Conservation (phyloP, 2,888 invertebrate species). For the Drosophila siamana region DNA sequence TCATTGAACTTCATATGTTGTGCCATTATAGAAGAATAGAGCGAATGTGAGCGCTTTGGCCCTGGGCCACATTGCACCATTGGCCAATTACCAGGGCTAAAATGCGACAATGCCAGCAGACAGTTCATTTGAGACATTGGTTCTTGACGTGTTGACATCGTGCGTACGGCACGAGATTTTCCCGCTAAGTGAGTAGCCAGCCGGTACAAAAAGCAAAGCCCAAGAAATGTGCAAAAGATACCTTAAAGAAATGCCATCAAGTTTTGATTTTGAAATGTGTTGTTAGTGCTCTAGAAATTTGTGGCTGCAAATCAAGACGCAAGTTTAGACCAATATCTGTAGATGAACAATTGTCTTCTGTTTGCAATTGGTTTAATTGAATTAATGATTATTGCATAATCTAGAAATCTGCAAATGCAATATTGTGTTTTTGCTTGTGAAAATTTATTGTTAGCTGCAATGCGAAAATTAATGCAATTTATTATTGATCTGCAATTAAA, state of each 20-base stretch:
- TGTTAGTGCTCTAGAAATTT: slow-evolving; percentile 3
- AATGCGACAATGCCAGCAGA: slow-evolving; percentile 34
- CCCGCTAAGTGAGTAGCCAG: slow-evolving; percentile 28
- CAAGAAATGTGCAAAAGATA: not conserved
- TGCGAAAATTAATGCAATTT: no score
- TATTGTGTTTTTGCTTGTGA: no score
- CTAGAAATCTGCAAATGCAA: no score
- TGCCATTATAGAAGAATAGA: slow-evolving; percentile 29
- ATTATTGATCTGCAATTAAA: no score
- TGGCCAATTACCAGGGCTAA: slow-evolving; percentile 36
- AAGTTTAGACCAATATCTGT: not conserved
- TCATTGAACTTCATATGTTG: slow-evolving; percentile 75
- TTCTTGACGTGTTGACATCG: slow-evolving; percentile 57
- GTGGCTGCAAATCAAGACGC: not conserved
- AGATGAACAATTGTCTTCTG: not conserved
- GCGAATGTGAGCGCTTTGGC: slow-evolving; percentile 20
- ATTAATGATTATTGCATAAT: not conserved
- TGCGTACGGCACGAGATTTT: slow-evolving; percentile 30
- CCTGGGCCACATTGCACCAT: slow-evolving; percentile 49
- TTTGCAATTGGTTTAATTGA: not conserved
- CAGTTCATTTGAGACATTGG: slow-evolving; percentile 67
- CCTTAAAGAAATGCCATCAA: slow-evolving; percentile 9
- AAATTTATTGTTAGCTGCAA: no score
- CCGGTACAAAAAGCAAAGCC: not conserved
- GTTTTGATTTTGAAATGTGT: slow-evolving; percentile 2